Conservation (phyloP, 2,113 vertebrate genomes). For the Circaetus gallicus region DNA sequence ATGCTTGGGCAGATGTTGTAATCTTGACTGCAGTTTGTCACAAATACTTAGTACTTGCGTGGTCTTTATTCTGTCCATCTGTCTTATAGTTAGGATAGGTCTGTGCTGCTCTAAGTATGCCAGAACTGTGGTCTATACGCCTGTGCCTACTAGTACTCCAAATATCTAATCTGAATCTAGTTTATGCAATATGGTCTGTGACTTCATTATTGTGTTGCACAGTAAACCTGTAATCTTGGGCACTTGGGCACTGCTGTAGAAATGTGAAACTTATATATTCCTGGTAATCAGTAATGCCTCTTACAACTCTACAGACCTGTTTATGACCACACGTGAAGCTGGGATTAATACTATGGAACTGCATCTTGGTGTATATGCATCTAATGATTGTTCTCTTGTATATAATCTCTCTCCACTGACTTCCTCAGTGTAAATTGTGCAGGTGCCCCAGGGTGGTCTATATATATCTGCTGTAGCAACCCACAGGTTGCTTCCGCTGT, state of each 20-base stretch:
- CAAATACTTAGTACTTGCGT: not conserved
- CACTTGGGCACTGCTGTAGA: not conserved
- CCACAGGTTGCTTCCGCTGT: not conserved
- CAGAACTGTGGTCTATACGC: not conserved
- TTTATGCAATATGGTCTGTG: not conserved
- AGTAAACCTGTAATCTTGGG: not conserved
- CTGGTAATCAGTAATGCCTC: not conserved
- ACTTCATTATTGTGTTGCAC: not conserved
- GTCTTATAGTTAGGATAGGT: not conserved
- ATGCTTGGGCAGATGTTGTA: fast-evolving
- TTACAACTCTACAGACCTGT: not conserved
- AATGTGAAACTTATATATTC: not conserved
- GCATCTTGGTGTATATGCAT: not conserved
- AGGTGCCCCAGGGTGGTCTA: not conserved
- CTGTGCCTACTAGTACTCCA: not conserved
- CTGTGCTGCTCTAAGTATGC: not conserved
- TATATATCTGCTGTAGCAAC: not conserved
- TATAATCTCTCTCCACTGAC: not conserved
- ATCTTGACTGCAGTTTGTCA: not conserved
- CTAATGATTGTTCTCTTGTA: not conserved
- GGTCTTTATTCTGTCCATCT: not conserved
- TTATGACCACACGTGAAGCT: not conserved
- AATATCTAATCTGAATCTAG: not conserved
- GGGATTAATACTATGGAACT: not conserved
- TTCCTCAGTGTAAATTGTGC: not conserved